Percentiles rank a stretch among this genome's conserved stretches.
phyloP scores from a whole-genome alignment of 1,140 invertebrate genomes.

The Pentalonia nigronervosa region DNA sequence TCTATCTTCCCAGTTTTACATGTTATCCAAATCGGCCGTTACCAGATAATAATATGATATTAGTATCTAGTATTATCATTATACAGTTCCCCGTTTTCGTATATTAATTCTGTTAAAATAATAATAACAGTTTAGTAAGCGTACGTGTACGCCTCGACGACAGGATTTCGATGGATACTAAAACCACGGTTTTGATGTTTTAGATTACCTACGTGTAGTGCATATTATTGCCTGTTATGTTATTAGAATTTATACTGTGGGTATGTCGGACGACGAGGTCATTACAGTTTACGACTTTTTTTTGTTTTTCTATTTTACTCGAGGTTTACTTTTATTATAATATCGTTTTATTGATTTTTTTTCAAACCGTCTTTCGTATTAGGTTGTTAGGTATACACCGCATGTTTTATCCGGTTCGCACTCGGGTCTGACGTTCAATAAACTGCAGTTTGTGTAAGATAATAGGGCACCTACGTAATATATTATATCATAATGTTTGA shows the following conservation, averaged over 20 bases:
- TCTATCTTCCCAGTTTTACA: constrained; percentile 42
- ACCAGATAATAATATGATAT: constrained; percentile 27
- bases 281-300: not conserved
- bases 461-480: not conserved
- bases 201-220: no score
- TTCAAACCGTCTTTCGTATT: not conserved
- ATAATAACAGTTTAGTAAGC: not conserved
- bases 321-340: not conserved
- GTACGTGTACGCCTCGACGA: not conserved
- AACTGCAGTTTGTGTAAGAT: not conserved
- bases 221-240: not conserved
- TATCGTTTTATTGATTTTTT: not conserved
- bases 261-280: not conserved
- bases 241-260: not conserved
- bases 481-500: not conserved
- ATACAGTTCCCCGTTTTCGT: not conserved
- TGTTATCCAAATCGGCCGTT: constrained; percentile 24
- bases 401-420: not conserved
- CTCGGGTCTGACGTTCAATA: not conserved
- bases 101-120: not conserved
- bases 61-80: not conserved
- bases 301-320: not conserved
- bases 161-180: not conserved
- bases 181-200: not conserved
- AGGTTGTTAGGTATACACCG: not conserved